phyloP scores from a whole-genome alignment of 2,113 vertebrate genomes.

The Hydrochoerus hydrochaeris region DNA sequence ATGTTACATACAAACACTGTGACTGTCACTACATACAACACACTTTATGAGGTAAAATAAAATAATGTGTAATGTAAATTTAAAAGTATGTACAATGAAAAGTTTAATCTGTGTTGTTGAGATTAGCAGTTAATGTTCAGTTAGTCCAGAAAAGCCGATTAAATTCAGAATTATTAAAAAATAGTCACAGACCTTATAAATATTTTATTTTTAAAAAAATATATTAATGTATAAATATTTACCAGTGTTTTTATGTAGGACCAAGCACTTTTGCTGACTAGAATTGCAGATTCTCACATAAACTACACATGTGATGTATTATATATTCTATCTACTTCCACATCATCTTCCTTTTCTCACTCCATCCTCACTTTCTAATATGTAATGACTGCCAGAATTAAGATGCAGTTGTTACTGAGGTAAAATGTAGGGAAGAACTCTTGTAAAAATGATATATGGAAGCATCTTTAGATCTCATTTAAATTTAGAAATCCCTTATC shows the following conservation, averaged over 20 bases:
- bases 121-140: not conserved
- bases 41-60: constrained; percentile 94
- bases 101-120: not conserved
- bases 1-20: constrained; percentile 96
- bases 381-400: not conserved
- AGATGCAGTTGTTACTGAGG: not conserved
- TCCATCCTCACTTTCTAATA: not conserved
- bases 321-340: not conserved
- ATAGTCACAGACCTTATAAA: not conserved
- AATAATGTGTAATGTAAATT: not conserved
- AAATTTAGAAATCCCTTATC: not conserved
- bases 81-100: not conserved
- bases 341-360: not conserved
- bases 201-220: constrained; percentile 1
- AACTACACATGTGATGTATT: not conserved
- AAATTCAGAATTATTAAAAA: not conserved
- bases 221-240: not conserved
- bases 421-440: not conserved
- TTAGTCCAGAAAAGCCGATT: not conserved
- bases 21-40: constrained; percentile 97
- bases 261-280: not conserved
- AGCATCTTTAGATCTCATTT: constrained; percentile 7
- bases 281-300: not conserved
- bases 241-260: not conserved
- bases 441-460: not conserved